Conservation (phyloP, 2,113 vertebrate species). For the Thunnus thynnus region DNA sequence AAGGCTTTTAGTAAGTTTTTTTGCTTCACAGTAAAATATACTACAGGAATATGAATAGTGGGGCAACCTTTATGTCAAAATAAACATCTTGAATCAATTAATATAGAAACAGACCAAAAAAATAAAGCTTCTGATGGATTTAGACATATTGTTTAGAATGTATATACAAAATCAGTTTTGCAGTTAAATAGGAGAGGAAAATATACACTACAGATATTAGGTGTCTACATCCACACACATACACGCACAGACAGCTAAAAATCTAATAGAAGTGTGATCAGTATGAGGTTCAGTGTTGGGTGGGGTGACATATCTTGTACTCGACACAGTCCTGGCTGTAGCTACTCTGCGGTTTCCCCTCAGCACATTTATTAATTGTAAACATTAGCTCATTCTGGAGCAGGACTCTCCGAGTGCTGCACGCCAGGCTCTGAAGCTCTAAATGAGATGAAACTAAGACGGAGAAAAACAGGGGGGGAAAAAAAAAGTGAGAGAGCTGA, state of each 20-base stretch:
- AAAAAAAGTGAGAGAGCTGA: background rate
- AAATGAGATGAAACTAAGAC: slow-evolving; percentile 45
- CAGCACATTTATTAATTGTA: slow-evolving; percentile 73
- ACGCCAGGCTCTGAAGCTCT: slow-evolving; percentile 40
- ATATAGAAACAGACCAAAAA: slow-evolving; percentile 23
- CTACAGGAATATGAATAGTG: slow-evolving; percentile 34
- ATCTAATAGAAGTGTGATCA: slow-evolving; percentile 41
- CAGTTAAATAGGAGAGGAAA: background rate
- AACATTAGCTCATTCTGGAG: slow-evolving; percentile 75
- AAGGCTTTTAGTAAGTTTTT: slow-evolving; percentile 27
- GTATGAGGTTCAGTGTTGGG: slow-evolving; percentile 48
- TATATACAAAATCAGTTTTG: background rate
- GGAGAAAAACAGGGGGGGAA: background rate
- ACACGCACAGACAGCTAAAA: slow-evolving; percentile 7
- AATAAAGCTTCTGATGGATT: slow-evolving; percentile 1
- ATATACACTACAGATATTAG: slow-evolving; percentile 16
- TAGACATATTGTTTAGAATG: slow-evolving; percentile 8
- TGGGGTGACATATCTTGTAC: slow-evolving; percentile 62
- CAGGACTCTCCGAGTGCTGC: slow-evolving; percentile 39
- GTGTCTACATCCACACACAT: background rate
- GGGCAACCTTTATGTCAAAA: slow-evolving; percentile 8
- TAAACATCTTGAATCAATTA: slow-evolving; percentile 34
- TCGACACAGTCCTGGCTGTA: slow-evolving; percentile 47
- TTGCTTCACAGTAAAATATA: slow-evolving; percentile 57
- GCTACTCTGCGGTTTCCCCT: slow-evolving; percentile 63